A percentile compares a stretch with the other conserved stretches of the same genome.
Evolutionary conservation across 1,140 invertebrate genomes (phyloP).

Genomic region (Formica exsecta): DNA sequence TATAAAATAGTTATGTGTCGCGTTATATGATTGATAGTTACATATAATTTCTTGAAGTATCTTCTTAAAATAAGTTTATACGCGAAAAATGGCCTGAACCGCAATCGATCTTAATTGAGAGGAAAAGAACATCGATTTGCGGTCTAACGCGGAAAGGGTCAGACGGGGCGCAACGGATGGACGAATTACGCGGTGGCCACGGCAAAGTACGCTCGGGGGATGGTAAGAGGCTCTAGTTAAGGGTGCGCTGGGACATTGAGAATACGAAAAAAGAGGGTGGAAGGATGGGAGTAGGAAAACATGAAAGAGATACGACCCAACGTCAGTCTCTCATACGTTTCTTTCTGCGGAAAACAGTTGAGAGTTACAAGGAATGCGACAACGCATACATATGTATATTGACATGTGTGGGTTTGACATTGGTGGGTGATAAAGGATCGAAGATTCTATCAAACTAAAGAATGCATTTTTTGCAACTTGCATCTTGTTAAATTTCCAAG

Average conservation of each 20-base stretch:
- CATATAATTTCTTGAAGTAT: neutral
- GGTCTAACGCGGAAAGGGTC: constrained; percentile 57
- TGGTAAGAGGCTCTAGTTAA: constrained; percentile 74
- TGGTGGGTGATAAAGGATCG: neutral
- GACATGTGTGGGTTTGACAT: neutral
- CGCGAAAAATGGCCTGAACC: neutral
- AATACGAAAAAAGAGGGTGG: constrained; percentile 67
- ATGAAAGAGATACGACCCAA: constrained; percentile 81
- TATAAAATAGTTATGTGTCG: neutral
- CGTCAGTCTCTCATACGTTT: constrained; percentile 74
- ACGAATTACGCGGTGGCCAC: constrained; percentile 56
- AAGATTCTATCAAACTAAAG: neutral
- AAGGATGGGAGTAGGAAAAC: constrained; percentile 76
- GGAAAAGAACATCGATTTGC: constrained; percentile 63
- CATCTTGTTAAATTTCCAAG: neutral
- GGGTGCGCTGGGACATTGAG: constrained; percentile 70
- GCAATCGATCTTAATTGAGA: constrained; percentile 58
- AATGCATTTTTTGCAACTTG: neutral
- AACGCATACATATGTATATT: neutral
- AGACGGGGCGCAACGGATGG: constrained; percentile 56
- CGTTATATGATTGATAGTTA: neutral
- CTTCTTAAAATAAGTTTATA: neutral
- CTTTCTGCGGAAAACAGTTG: constrained; percentile 62
- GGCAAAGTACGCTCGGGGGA: constrained; percentile 59
- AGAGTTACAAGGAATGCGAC: constrained; percentile 58